Conservation (phyloP, 2,113 vertebrate genomes). For the Cephalopterus ornatus region DNA sequence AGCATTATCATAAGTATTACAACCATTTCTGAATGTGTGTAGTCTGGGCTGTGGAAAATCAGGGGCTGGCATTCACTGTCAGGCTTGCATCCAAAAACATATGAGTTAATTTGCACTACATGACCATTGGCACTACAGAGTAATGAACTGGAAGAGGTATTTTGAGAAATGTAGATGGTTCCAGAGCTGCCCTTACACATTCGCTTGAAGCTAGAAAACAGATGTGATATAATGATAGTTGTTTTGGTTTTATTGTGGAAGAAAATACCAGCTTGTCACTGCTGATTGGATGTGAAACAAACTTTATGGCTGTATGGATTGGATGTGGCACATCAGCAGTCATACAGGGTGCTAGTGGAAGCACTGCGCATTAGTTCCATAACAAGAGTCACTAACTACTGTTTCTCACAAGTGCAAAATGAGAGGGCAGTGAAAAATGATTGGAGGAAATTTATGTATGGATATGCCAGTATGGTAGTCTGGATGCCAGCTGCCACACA, state of each 20-base stretch:
- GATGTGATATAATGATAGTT: background rate
- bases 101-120: background rate
- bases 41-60: background rate
- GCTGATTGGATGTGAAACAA: background rate
- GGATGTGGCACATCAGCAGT: background rate
- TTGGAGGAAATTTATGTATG: background rate
- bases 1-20: background rate
- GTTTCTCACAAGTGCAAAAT: background rate
- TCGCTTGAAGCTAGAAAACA: background rate
- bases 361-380: background rate
- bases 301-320: background rate
- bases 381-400: background rate
- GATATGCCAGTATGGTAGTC: background rate
- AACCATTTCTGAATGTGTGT: background rate
- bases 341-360: background rate
- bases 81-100: background rate
- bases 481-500: background rate
- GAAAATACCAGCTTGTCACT: background rate
- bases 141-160: background rate
- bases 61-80: background rate
- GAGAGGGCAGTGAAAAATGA: background rate
- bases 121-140: background rate
- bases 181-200: background rate
- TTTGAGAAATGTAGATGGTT: background rate
- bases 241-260: background rate